Percentiles rank a stretch among this genome's conserved stretches.
These are phyloP conservation scores for Cepaea nemoralis DNA, from an alignment of 1,140 invertebrate species.

Conservation along the genomic window DNA sequence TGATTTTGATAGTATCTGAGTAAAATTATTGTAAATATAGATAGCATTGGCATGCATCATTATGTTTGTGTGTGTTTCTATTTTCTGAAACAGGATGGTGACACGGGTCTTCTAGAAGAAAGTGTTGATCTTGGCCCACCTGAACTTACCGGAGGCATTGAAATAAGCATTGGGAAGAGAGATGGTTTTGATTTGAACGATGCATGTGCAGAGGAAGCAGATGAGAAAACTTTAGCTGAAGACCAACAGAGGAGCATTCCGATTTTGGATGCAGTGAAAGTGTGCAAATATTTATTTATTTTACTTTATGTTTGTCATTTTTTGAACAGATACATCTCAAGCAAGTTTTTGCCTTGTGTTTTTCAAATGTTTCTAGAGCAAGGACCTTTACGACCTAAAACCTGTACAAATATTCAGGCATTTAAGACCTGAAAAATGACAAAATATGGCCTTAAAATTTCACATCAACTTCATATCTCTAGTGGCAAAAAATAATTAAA, in stretches of 20 bases:
- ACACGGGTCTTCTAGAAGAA: constrained; percentile 15
- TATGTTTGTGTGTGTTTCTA: background rate
- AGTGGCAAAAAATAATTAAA: no score
- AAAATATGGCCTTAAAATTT: no score
- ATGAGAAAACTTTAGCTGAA: background rate
- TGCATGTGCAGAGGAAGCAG: background rate
- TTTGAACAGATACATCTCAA: no score
- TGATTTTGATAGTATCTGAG: background rate
- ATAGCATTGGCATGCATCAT: background rate
- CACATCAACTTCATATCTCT: no score
- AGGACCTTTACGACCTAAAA: no score
- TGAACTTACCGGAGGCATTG: constrained; percentile 1
- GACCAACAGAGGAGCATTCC: background rate
- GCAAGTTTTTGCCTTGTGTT: no score
- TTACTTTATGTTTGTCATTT: no score
- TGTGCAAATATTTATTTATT: background rate
- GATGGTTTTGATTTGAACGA: background rate
- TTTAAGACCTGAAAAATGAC: no score
- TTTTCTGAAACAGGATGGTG: constrained; percentile 16
- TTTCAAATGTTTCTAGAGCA: no score
- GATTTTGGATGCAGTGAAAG: background rate
- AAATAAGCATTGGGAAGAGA: background rate
- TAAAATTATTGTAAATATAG: background rate
- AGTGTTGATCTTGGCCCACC: constrained; percentile 18
- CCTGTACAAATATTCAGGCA: no score